A percentile compares a stretch with the other conserved stretches of the same genome.
These are phyloP conservation scores for Chymomyza caudatula DNA, from an alignment of 2,888 invertebrate genomes.

Conservation along the genomic window DNA sequence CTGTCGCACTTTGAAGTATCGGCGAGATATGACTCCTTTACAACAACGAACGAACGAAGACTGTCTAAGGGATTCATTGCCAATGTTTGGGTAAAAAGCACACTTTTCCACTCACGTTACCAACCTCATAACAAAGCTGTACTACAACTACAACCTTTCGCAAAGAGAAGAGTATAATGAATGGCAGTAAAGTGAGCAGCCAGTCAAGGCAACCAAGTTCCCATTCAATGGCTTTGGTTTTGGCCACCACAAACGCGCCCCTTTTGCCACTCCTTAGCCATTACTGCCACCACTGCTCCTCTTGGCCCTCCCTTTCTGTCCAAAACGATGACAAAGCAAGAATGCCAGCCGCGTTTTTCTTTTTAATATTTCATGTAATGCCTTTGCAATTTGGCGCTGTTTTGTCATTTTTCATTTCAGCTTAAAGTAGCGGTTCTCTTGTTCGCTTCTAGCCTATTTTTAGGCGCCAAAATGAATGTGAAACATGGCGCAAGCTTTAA, in stretches of 20 bases:
- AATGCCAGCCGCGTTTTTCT: not conserved
- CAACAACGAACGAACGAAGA: no score
- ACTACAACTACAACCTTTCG: not conserved
- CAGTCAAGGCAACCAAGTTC: not conserved
- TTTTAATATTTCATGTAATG: constrained; percentile 60
- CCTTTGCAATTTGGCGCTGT: constrained; percentile 54
- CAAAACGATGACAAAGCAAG: constrained; percentile 2
- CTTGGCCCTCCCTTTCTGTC: not conserved
- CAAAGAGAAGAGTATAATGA: not conserved
- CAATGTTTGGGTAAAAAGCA: no score
- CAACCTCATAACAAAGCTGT: not conserved
- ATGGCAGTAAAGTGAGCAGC: not conserved
- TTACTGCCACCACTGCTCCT: not conserved
- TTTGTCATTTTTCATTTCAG: constrained; percentile 59
- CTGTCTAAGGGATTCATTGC: no score
- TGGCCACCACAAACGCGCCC: not conserved
- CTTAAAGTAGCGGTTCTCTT: not conserved
- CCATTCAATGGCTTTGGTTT: not conserved
- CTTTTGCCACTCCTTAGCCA: not conserved
- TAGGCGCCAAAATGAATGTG: constrained; percentile 51
- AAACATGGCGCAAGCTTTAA: constrained; percentile 46
- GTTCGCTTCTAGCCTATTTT: constrained; percentile 28
- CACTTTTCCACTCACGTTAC: no score
- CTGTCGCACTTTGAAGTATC: no score
- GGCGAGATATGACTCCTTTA: no score